Evolutionary conservation across 2,888 invertebrate genomes (phyloP), one percentile per base, ranked within the genome.

Genomic region (Crioceris asparagi): DNA sequence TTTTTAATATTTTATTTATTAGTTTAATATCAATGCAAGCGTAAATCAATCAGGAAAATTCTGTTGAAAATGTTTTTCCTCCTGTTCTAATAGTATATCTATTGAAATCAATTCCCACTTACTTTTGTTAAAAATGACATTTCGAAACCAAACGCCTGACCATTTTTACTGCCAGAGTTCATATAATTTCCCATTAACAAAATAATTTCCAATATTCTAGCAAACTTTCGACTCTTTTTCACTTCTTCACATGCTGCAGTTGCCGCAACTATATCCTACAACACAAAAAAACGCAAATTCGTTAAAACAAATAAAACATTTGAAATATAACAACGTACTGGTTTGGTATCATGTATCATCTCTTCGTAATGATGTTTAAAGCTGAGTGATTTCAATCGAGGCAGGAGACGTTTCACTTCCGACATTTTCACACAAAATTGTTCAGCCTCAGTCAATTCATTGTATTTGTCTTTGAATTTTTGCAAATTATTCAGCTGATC

Each of bases 191-290:
- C 97, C 15, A 96, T 69, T 8, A 94, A 64, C 1, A 98, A 69
- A 41, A 97, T 76, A 1, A 97, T 67, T 61, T 96, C 90, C 10
- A 98, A 65, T 33, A 98, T 80, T 60, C 79, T 82, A 1, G 85
- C 82, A 62, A 98, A 93, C 56, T 92, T 94, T 46, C 77, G 77
- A 54, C 93, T 93, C 17, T 77, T 77, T 51, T 82, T 85, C 2
- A 93, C 80, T 65, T 96, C 92, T 54, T 96, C 91, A 53, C 96
- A 94, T 1, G 96, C 96, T 0, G 91, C 91, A 2, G 92, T 92
- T 0, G 88, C 91, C 0, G 91, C 85, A 0, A 96, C 93, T 57
- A 97, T 88, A 56, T 91, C 90, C 75, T 83, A 62, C 26, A 56
- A 55, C 36, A 47, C 14, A 46, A 43, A 33, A 38, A 34, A 35